phyloP scores from a whole-genome alignment of 2,888 invertebrate genomes.

The Torymus aiolomorphi region DNA sequence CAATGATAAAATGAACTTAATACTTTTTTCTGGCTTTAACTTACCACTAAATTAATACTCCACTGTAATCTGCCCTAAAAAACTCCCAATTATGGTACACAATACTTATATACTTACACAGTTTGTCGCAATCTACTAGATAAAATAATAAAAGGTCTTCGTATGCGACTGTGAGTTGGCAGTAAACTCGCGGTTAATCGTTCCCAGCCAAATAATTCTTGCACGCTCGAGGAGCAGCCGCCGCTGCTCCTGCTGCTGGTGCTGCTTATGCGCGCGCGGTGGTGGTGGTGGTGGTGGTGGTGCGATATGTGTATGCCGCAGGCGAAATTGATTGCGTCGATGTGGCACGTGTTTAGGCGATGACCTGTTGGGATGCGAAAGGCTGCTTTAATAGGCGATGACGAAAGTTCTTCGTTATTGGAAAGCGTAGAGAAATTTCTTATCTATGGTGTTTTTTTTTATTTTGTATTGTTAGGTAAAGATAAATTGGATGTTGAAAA shows the following conservation, averaged over 20 bases:
- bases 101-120: too few species aligned
- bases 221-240: conserved; percentile 35
- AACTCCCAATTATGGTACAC: too few species aligned
- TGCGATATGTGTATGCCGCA: conserved; percentile 4
- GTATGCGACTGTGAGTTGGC: conserved; percentile 13
- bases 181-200: conserved; percentile 49
- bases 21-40: too few species aligned
- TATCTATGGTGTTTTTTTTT: too few species aligned
- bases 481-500: too few species aligned
- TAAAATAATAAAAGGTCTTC: conserved; percentile 46
- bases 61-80: too few species aligned
- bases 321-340: conserved; percentile 49
- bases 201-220: conserved; percentile 53
- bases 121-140: conserved; percentile 27
- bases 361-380: conserved; percentile 6
- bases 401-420: too few species aligned
- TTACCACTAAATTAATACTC: too few species aligned
- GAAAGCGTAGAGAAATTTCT: too few species aligned
- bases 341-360: conserved; percentile 5
- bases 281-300: not conserved
- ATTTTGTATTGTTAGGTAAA: too few species aligned
- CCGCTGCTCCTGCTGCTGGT: not conserved
- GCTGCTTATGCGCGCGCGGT: conserved; percentile 7
- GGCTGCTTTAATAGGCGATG: not conserved
- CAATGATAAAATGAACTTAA: too few species aligned